Base-by-base conservation (phyloP, 2,888 invertebrate genomes). In the Ennomos fuscantarius region DNA sequence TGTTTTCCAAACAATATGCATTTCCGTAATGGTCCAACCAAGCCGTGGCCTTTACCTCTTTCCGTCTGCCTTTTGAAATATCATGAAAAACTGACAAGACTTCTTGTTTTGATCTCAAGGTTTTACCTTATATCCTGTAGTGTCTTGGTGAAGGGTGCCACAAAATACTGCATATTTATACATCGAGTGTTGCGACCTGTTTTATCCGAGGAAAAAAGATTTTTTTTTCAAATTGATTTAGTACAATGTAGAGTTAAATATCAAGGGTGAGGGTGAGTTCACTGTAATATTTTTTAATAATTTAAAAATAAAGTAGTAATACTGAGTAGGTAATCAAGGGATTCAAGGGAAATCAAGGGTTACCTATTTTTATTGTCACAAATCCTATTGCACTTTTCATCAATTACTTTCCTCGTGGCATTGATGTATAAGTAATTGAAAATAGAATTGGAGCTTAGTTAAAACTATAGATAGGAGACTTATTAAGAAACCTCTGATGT, bases 121-220 rank as follows among this genome's bases (percentile, higher is more conserved):
- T 50, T 53, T 12, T 42, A 31, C 36, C 10, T 36, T 15, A 41
- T 33, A 35, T 48, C 47, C 54, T 56, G 66, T 43, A 42, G 49
- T 52, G 40, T 55, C 42, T 35, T 15, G 50, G 58, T 54, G 58
- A 66, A 62, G 63, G 63, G 57, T 58, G n/a, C 40, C 50, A n/a
- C 37, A 44, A 39, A 39, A 47, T 47, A n/a, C 24, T 9, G 9
- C 10, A 35, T 24, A 12, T 1, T 12, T 33, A n/a, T n/a, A n/a
- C n/a, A n/a, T 8, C 33, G 9, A 9, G 43, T 33, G 32, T 43
- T 43, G 32, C 33, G 43, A 43, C 43, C 32, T 32, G 32, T n/a
- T 41, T 15, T 9, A 40, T 40, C 15, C 13, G 40, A 9, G 36
- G 11, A 11, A 15, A 40, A 9, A 2, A 1, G 5, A 40, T 9